These are phyloP conservation scores for Acanthis flammea DNA, from an alignment of 2,797 vertebrate genomes.

Conservation along the genomic window DNA sequence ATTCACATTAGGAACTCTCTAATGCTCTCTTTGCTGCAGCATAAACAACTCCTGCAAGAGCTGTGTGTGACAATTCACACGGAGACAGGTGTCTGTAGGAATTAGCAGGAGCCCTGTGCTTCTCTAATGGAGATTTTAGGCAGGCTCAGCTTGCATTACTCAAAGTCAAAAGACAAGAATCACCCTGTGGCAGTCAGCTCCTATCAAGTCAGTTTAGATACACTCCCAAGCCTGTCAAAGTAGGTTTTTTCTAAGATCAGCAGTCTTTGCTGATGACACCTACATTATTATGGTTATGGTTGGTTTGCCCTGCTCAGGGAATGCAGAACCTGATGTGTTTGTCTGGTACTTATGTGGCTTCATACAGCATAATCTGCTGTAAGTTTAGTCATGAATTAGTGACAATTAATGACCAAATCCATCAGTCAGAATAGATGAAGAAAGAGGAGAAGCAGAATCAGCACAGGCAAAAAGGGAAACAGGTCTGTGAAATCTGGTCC, in stretches of 20 bases:
- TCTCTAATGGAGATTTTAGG: background rate
- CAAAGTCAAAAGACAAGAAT: background rate
- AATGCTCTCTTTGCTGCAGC: background rate
- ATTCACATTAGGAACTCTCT: background rate
- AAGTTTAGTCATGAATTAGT: background rate
- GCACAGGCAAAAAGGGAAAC: background rate
- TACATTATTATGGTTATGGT: background rate
- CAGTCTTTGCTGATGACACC: background rate
- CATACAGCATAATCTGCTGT: background rate
- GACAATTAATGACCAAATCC: slow-evolving; percentile 1
- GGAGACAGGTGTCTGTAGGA: background rate
- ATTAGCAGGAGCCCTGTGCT: background rate
- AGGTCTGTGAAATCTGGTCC: background rate
- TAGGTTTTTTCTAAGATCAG: background rate
- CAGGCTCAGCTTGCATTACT: background rate
- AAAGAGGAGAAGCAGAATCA: background rate
- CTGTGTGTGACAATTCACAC: background rate
- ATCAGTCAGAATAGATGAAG: background rate
- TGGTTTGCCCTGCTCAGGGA: background rate
- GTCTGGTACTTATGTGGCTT: background rate
- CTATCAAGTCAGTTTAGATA: slow-evolving; percentile 7
- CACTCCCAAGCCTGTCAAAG: background rate
- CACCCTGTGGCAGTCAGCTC: background rate
- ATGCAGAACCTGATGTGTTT: background rate
- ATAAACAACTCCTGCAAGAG: background rate